Percentiles rank a stretch among this genome's conserved stretches.
These are phyloP conservation scores for Pseudonaja textilis DNA, from an alignment of 2,113 vertebrate genomes.

Conservation along the genomic window DNA sequence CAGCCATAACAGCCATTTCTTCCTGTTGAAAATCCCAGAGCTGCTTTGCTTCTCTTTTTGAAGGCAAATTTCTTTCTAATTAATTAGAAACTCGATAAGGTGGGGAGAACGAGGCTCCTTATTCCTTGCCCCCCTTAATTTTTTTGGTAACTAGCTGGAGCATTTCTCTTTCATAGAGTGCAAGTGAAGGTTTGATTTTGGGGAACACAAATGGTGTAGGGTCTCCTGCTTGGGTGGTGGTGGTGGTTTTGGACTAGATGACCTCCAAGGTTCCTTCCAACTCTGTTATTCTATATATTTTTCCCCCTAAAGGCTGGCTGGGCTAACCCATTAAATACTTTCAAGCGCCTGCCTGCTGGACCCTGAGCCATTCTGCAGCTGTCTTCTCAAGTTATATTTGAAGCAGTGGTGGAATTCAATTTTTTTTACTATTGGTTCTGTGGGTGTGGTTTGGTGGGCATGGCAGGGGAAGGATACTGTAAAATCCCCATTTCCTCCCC, in stretches of 20 bases:
- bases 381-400: not conserved
- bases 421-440: too few species aligned
- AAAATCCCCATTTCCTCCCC: too few species aligned
- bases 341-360: not conserved
- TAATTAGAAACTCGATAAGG: slow-evolving; percentile 64
- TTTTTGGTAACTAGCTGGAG: not conserved
- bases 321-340: not conserved
- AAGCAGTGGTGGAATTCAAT: too few species aligned
- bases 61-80: slow-evolving; percentile 68
- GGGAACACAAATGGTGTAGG: not conserved
- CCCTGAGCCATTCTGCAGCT: not conserved
- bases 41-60: slow-evolving; percentile 61
- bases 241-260: too few species aligned
- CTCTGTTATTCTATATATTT: not conserved
- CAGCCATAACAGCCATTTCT: slow-evolving; percentile 63
- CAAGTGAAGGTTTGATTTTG: slow-evolving; percentile 3
- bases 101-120: slow-evolving; percentile 27
- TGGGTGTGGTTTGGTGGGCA: too few species aligned
- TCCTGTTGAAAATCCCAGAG: slow-evolving; percentile 70
- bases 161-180: not conserved
- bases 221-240: too few species aligned
- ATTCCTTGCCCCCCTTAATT: not conserved
- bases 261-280: too few species aligned
- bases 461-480: too few species aligned
- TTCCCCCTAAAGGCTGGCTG: slow-evolving; percentile 4